Percentiles rank a stretch among this genome's conserved stretches.
These are phyloP conservation scores for Drosophila azteca DNA, from an alignment of 1,140 invertebrate genomes.

Conservation along the genomic window DNA sequence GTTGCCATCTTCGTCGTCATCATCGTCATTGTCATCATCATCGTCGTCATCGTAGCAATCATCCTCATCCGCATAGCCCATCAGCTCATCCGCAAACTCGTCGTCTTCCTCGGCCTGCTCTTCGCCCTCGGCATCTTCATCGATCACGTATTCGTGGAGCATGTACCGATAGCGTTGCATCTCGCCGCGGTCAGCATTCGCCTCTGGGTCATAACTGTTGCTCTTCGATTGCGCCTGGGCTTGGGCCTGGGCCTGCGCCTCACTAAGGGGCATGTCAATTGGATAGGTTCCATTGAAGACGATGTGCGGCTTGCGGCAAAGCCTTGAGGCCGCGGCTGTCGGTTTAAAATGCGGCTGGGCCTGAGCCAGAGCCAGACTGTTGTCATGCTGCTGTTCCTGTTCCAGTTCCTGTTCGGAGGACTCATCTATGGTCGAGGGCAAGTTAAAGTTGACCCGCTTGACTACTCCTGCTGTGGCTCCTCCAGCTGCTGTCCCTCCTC, in stretches of 20 bases:
- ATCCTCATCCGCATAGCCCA: constrained; percentile 25
- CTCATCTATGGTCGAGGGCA: constrained; percentile 66
- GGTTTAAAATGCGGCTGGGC: constrained; percentile 4
- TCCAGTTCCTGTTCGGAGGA: constrained; percentile 41
- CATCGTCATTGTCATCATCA: constrained; percentile 42
- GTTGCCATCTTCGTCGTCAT: constrained; percentile 44
- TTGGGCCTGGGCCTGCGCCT: constrained; percentile 7
- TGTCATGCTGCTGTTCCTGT: constrained; percentile 6
- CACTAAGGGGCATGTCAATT: constrained; percentile 87
- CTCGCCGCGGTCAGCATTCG: constrained; percentile 68
- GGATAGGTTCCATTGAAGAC: constrained; percentile 93
- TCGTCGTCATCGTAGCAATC: constrained; percentile 57
- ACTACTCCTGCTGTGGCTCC: neutral
- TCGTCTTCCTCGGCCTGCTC: constrained; percentile 60
- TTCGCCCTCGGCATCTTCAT: constrained; percentile 69
- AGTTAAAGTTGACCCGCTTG: constrained; percentile 76
- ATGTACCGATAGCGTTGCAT: constrained; percentile 73
- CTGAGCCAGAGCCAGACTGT: constrained; percentile 24
- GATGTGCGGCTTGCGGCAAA: constrained; percentile 61
- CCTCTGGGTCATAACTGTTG: constrained; percentile 70
- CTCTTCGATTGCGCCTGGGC: constrained; percentile 47
- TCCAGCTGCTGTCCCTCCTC: constrained; percentile 8
- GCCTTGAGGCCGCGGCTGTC: neutral
- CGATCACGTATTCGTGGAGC: constrained; percentile 66
- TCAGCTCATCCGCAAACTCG: constrained; percentile 52